phyloP scores from a whole-genome alignment of 2,797 vertebrate species.

The Heliangelus exortis region DNA sequence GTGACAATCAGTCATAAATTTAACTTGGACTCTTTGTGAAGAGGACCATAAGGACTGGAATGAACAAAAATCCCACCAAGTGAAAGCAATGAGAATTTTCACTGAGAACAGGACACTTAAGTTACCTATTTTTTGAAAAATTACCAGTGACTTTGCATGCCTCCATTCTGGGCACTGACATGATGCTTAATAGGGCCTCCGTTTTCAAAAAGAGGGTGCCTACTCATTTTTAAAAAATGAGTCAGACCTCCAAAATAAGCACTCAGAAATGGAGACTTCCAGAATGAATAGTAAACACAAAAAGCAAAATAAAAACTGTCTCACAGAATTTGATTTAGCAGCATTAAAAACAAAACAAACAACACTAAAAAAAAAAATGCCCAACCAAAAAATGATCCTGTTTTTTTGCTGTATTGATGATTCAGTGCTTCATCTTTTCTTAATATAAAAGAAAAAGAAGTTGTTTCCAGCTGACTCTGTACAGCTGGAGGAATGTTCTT shows the following conservation, averaged over 20 bases:
- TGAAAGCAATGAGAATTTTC: slow-evolving; percentile 48
- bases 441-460: slow-evolving; percentile 57
- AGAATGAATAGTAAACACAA: slow-evolving; percentile 63
- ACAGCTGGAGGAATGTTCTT: slow-evolving; percentile 71
- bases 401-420: slow-evolving; percentile 17
- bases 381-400: neutral
- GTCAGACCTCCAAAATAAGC: slow-evolving; percentile 50
- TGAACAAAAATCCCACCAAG: slow-evolving; percentile 38
- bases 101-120: neutral
- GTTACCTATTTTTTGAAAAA: neutral
- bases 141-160: neutral
- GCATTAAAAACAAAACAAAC: neutral
- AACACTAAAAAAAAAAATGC: neutral
- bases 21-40: slow-evolving; percentile 44
- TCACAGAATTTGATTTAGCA: slow-evolving; percentile 46
- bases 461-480: slow-evolving; percentile 66
- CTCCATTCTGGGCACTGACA: slow-evolving; percentile 11
- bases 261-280: slow-evolving; percentile 17
- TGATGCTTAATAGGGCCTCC: slow-evolving; percentile 15
- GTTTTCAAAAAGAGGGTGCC: slow-evolving; percentile 38
- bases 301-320: slow-evolving; percentile 50
- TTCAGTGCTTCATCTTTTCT: slow-evolving; percentile 49
- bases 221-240: slow-evolving; percentile 47
- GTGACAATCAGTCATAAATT: slow-evolving; percentile 63
- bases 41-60: slow-evolving; percentile 52